Evolutionary conservation across 2,888 invertebrate genomes (phyloP).

Genomic region (Yponomeuta plumbellus): DNA sequence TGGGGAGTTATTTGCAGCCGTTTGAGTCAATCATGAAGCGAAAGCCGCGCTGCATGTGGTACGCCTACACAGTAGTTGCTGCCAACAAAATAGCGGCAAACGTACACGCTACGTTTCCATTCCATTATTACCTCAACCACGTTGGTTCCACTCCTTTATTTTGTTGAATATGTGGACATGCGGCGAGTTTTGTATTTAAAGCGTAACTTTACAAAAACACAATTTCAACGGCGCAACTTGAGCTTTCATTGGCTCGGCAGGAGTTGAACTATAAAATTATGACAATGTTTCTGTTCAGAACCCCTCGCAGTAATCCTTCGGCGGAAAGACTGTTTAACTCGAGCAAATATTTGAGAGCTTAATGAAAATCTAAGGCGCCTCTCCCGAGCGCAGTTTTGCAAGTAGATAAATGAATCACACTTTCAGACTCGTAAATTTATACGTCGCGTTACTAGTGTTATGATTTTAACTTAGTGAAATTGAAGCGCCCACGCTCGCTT

Average conservation of each 20-base stretch:
- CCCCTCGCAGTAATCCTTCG: conserved; percentile 46
- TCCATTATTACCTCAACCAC: conserved; percentile 24
- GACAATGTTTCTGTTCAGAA: conserved; percentile 27
- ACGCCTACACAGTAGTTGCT: conserved; percentile 23
- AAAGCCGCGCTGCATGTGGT: conserved; percentile 20
- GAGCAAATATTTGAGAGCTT: conserved; percentile 66
- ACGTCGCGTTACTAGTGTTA: conserved; percentile 65
- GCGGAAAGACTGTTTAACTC: conserved; percentile 47
- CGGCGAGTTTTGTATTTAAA: not conserved
- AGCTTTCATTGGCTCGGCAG: not conserved
- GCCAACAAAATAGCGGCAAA: conserved; percentile 39
- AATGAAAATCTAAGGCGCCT: conserved; percentile 63
- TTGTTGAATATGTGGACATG: not conserved
- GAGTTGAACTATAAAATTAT: conserved; percentile 2
- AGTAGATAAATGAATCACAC: conserved; percentile 60
- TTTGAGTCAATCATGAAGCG: conserved; percentile 5
- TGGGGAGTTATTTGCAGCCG: not conserved
- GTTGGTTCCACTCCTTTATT: conserved; percentile 22
- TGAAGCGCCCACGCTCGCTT: conserved; percentile 34
- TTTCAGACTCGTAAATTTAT: conserved; percentile 56
- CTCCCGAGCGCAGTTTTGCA: conserved; percentile 49
- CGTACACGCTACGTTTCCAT: conserved; percentile 25
- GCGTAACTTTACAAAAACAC: not conserved
- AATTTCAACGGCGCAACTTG: not conserved
- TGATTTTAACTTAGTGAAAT: conserved; percentile 65